phyloP scores from a whole-genome alignment of 2,888 invertebrate species.

The Eilema sororculum region DNA sequence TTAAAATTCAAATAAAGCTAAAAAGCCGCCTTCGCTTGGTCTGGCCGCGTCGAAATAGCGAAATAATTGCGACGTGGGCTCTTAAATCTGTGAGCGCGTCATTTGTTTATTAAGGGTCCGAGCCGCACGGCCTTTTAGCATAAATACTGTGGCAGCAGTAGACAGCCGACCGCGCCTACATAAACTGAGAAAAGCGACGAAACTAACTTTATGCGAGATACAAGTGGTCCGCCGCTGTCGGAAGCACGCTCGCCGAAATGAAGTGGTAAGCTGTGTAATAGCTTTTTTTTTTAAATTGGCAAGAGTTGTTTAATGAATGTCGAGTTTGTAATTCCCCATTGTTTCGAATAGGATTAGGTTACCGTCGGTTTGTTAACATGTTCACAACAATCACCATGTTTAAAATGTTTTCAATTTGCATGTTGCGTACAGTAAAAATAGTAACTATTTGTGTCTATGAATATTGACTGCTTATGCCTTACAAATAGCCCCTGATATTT shows the following conservation, averaged over 20 bases:
- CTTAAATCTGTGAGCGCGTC: constrained; percentile 78
- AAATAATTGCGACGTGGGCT: constrained; percentile 79
- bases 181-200: constrained; percentile 51
- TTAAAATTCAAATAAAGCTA: constrained; percentile 74
- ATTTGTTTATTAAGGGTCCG: constrained; percentile 81
- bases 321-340: constrained; percentile 23
- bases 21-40: constrained; percentile 66
- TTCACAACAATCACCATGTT: not conserved
- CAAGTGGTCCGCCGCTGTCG: constrained; percentile 39
- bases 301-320: constrained; percentile 16
- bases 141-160: constrained; percentile 68
- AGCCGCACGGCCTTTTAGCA: constrained; percentile 75
- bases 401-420: constrained; percentile 3
- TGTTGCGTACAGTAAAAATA: not conserved
- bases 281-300: constrained; percentile 13
- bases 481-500: too few species aligned
- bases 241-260: constrained; percentile 44
- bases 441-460: not conserved
- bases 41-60: constrained; percentile 73
- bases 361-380: constrained; percentile 15
- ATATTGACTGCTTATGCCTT: not conserved
- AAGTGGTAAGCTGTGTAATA: constrained; percentile 28
- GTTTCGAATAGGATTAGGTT: constrained; percentile 16
- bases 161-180: constrained; percentile 55
- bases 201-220: constrained; percentile 50